Base-by-base conservation (phyloP, 2,888 invertebrate genomes). In the Campaea margaritaria region DNA sequence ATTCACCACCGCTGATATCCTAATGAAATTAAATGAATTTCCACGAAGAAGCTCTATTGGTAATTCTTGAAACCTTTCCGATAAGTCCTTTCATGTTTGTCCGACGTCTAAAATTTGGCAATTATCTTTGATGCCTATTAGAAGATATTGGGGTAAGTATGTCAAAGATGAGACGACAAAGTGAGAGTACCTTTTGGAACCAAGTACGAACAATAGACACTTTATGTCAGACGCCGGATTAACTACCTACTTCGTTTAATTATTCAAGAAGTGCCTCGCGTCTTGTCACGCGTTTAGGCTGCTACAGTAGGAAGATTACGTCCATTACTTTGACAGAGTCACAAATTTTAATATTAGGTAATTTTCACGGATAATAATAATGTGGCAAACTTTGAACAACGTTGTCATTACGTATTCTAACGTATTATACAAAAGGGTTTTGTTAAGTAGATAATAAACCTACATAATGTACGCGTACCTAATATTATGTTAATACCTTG, bases 181-280 rank as follows among this genome's bases (percentile, higher is more conserved):
- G 15, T 43, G 43, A 13, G 16, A n/a, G 5, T 28, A 50, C 31
- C 13, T 21, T 38, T 49, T 11, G 3, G 21, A n/a, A 12, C 36
- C 0, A 43, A 47, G 47, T 11, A 43, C n/a, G 42, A 49, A 59
- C 55, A 60, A 51, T 51, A 55, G 46, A 46, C 38, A 47, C 14
- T 34, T 48, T 39, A 38, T 15, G 51, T 53, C 34, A 45, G 46
- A 28, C 10, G 14, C 43, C 31, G 44, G 46, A 54, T 54, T 54
- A 62, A 46, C 62, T 44, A 54, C 45, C 15, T 49, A 21, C 39
- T 13, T 47, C 42, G 47, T 44, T 62, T 55, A 62, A 62, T 62
- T 62, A 58, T 62, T 62, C 58, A 62, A 46, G 51, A 51, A 47
- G 41, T 41, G 58, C 9, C 50, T 58, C 44, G 39, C 38, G 48